Base-by-base conservation (phyloP, 2,888 invertebrate species). In the Eilema caniola region DNA sequence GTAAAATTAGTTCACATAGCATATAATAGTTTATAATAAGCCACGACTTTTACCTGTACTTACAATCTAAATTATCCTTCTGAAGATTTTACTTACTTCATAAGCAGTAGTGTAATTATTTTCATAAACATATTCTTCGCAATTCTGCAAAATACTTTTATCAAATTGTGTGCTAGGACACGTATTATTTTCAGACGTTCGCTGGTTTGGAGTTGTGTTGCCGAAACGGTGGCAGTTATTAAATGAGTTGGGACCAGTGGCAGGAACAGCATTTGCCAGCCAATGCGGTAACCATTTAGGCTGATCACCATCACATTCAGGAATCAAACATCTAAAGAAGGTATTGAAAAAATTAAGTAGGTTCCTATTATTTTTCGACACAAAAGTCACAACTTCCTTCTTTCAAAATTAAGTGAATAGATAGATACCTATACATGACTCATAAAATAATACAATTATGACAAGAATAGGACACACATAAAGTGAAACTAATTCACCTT, bases 161-260 rank as follows among this genome's bases (percentile, higher is more conserved):
- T 94, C 83, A 72, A 94, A 94, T 69, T 89, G 86, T 0, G 73
- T 71, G 0, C 89, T 88, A 0, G 93, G 90, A 67, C 94, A 94
- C 24, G 73, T 76, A n/a, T 67, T 77, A 5, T 66, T 70, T 10
- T 53, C 66, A 20, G 62, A 47, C 20, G 31, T 64, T 1, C 73
- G 66, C 11, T 67, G 47, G 1, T 20, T 5, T 7, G 4, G 33
- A 3, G 82, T 73, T 4, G 60, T 63, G 74, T 83, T 86, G 24
- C 79, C 86, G 75, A 86, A 96, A 2, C 96, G 93, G 67, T 89
- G 86, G 79, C 96, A 96, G 72, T 92, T 92, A 70, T 95, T 94
- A 73, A 93, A 86, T 1, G 82, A 83, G n/a, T 80, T 82, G 25
- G 78, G 80, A 28, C 41, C 23, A 5, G 85, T 67, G 11, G 14